Conservation (phyloP, 2,888 invertebrate genomes). For the Brachyptera risi region DNA sequence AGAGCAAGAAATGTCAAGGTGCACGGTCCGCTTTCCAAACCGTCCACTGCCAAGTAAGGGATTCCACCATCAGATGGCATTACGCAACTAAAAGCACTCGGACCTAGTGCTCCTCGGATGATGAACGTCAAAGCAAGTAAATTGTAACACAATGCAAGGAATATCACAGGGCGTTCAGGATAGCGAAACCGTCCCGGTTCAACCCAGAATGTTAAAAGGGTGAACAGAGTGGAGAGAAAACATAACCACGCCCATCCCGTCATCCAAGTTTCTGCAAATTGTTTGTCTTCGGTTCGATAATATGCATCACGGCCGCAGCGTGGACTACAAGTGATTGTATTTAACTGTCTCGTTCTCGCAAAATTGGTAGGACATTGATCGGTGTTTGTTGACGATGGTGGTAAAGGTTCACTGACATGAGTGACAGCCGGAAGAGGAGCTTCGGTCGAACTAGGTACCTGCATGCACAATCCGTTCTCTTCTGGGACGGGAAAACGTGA, state of each 20-base stretch:
- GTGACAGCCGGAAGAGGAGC: not conserved
- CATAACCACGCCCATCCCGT: constrained; percentile 73
- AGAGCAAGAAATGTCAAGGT: constrained; percentile 66
- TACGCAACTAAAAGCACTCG: constrained; percentile 44
- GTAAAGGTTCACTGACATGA: constrained; percentile 44
- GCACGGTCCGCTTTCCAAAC: constrained; percentile 56
- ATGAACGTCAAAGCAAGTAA: constrained; percentile 71
- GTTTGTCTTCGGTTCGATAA: constrained; percentile 63
- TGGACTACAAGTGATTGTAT: constrained; percentile 50
- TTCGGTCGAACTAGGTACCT: constrained; percentile 45
- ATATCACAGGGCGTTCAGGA: constrained; percentile 88
- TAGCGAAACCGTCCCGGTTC: constrained; percentile 91
- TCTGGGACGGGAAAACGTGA: constrained; percentile 71
- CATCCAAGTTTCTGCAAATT: constrained; percentile 68
- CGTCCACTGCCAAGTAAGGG: constrained; percentile 50
- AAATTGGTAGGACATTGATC: constrained; percentile 57
- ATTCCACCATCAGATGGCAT: constrained; percentile 44
- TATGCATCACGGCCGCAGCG: constrained; percentile 65
- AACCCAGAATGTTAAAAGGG: constrained; percentile 80
- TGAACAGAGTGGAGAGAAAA: constrained; percentile 76
- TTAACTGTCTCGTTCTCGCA: constrained; percentile 52
- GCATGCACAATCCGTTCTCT: constrained; percentile 71
- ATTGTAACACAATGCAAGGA: constrained; percentile 83
- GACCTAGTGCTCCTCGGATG: constrained; percentile 60
- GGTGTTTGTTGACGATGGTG: constrained; percentile 41